phyloP scores from a whole-genome alignment of 2,888 invertebrate genomes.

The Aspidiotus destructor region DNA sequence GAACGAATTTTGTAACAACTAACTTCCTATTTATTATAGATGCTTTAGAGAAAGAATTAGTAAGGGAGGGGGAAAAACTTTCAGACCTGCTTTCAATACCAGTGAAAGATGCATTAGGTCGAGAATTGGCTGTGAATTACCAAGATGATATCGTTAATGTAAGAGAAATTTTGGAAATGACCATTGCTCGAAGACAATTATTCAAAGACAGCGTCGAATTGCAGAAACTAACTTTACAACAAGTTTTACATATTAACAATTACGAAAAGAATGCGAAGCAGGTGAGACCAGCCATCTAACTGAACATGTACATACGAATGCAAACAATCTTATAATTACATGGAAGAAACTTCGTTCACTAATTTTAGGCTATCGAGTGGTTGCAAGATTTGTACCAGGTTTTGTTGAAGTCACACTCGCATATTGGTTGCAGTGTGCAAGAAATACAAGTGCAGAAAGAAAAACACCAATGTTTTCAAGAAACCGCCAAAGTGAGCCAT shows the following conservation, averaged over 20 bases:
- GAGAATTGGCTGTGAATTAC: conserved; percentile 59
- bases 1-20: too few relatives aligned
- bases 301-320: not conserved
- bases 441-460: conserved; percentile 67
- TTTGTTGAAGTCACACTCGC: conserved; percentile 56
- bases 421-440: conserved; percentile 60
- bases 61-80: conserved; percentile 64
- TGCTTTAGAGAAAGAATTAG: conserved; percentile 55
- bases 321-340: not conserved
- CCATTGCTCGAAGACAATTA: conserved; percentile 58
- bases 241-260: conserved; percentile 61
- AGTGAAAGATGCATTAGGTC: conserved; percentile 64
- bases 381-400: conserved; percentile 63
- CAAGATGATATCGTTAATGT: conserved; percentile 62
- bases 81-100: conserved; percentile 68
- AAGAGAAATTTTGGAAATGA: conserved; percentile 58
- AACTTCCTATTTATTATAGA: conserved; percentile 45
- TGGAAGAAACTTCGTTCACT: conserved; percentile 4
- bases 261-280: conserved; percentile 68
- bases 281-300: conserved; percentile 40
- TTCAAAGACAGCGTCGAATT: conserved; percentile 65
- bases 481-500: conserved; percentile 60
- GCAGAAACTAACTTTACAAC: conserved; percentile 65
- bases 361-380: conserved; percentile 51
- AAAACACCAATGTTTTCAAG: conserved; percentile 63